phyloP scores from a whole-genome alignment of 2,113 vertebrate species.

The Pyrgilauda ruficollis region DNA sequence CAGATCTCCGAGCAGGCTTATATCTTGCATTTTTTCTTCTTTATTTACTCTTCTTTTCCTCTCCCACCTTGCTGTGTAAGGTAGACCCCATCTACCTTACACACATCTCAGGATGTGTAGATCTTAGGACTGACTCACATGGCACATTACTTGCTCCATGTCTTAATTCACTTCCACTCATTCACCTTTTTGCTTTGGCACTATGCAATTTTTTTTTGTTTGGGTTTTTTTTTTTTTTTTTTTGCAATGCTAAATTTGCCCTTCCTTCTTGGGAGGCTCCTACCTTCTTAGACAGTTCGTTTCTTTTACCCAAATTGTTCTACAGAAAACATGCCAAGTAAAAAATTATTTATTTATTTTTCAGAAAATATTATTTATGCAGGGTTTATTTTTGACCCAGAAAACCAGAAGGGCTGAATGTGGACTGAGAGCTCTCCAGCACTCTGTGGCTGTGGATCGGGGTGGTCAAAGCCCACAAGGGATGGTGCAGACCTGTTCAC shows the following conservation, averaged over 20 bases:
- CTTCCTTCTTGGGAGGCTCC: background rate
- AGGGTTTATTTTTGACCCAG: background rate
- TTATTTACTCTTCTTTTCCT: background rate
- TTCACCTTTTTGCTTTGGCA: background rate
- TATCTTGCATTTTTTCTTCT: constrained; percentile 30
- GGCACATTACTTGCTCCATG: background rate
- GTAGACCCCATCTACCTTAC: background rate
- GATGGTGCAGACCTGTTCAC: background rate
- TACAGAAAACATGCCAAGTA: background rate
- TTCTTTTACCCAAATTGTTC: background rate
- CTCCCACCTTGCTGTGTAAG: background rate
- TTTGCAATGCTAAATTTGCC: background rate
- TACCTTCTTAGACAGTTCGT: background rate
- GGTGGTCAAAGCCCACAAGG: background rate
- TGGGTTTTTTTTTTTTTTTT: background rate
- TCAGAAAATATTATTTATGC: background rate
- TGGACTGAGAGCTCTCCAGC: background rate
- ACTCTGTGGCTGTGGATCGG: background rate
- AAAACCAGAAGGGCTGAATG: background rate
- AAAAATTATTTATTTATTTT: background rate
- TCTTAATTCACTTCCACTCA: background rate
- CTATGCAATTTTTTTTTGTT: background rate
- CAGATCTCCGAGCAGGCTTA: constrained; percentile 54
- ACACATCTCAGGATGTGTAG: background rate
- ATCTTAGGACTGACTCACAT: background rate